Percentiles rank a stretch among this genome's conserved stretches.
phyloP scores from a whole-genome alignment of 2,888 invertebrate genomes.

The Isotomurus palustris region DNA sequence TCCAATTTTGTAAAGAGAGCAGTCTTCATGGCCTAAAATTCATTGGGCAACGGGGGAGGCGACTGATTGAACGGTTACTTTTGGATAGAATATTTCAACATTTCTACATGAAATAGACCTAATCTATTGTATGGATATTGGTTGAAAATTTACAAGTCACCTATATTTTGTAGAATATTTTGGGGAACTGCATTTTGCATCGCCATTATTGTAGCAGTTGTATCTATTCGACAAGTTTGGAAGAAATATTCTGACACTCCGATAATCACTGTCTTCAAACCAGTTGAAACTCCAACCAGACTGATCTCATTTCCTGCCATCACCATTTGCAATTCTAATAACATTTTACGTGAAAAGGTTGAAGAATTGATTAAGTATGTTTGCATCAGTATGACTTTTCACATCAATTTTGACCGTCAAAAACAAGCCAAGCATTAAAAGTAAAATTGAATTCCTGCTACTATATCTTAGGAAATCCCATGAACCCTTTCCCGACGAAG shows the following conservation, averaged over 20 bases:
- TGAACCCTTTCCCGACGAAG: no score
- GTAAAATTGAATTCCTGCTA: no score
- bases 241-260: slow-evolving; percentile 25
- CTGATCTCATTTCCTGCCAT: slow-evolving; percentile 41
- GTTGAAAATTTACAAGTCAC: no score
- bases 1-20: slow-evolving; percentile 29
- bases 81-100: no score
- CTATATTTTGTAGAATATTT: slow-evolving; percentile 34
- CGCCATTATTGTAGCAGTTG: slow-evolving; percentile 12
- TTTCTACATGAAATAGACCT: no score
- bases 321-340: slow-evolving; percentile 41
- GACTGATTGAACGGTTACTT: slow-evolving; percentile 33
- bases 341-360: slow-evolving; percentile 27
- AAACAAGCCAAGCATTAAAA: no score
- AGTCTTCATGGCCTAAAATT: slow-evolving; percentile 39
- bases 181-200: slow-evolving; percentile 30
- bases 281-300: slow-evolving; percentile 20
- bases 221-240: slow-evolving; percentile 29
- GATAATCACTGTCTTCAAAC: slow-evolving; percentile 33
- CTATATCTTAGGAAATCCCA: no score
- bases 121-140: no score
- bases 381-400: no score
- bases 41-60: slow-evolving; percentile 31
- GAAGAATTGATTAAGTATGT: slow-evolving; percentile 20
- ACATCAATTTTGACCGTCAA: no score